Evolutionary conservation across 2,888 invertebrate species (phyloP).

Genomic region (Apodemia hepburni): DNA sequence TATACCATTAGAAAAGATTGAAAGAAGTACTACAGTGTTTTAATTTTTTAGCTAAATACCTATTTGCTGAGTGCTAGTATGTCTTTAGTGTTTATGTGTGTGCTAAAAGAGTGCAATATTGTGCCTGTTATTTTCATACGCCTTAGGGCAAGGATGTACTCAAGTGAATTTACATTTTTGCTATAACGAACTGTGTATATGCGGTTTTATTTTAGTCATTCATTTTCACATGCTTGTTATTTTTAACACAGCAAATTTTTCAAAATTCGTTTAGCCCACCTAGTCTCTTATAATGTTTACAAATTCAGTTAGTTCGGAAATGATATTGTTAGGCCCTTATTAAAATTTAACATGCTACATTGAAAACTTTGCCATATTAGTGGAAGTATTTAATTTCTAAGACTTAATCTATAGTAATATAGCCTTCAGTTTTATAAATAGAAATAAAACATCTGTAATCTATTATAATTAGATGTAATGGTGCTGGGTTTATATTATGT

Average conservation of each 20-base stretch:
- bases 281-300: constrained; percentile 67
- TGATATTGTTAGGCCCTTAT: constrained; percentile 56
- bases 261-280: constrained; percentile 62
- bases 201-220: constrained; percentile 23
- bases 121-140: constrained; percentile 28
- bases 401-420: constrained; percentile 44
- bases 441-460: constrained; percentile 67
- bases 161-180: constrained; percentile 21
- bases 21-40: constrained; percentile 27
- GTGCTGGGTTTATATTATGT: constrained; percentile 76
- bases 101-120: constrained; percentile 35
- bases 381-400: constrained; percentile 74
- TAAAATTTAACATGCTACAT: constrained; percentile 64
- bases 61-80: constrained; percentile 27
- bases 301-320: constrained; percentile 29
- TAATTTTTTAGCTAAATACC: constrained; percentile 23
- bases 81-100: constrained; percentile 26
- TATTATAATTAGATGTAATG: constrained; percentile 71
- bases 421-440: constrained; percentile 62
- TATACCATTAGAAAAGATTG: constrained; percentile 44
- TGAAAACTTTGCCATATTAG: constrained; percentile 81
- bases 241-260: constrained; percentile 29
- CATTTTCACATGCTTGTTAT: constrained; percentile 22
- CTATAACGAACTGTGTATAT: constrained; percentile 21
- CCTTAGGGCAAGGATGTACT: constrained; percentile 19